Evolutionary conservation across 2,888 invertebrate species (phyloP), one percentile per base, ranked within the genome.

Genomic region (Lepidocyrtinus sp.): DNA sequence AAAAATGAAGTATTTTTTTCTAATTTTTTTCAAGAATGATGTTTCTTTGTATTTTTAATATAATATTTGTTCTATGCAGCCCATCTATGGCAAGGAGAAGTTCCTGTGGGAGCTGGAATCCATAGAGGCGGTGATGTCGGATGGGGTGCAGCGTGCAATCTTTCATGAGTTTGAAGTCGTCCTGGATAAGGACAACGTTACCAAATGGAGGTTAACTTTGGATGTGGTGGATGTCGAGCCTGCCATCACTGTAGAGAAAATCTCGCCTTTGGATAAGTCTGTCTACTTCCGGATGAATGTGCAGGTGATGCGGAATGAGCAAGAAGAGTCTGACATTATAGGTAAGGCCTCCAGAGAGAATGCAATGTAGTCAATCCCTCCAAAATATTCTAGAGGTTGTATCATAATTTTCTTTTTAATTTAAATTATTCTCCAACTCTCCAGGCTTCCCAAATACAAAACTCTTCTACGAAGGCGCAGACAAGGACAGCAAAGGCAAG

Each of bases 271-370:
- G 12, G 64, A 76, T 46, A 76, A 76, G 21, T 17, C 15, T 15
- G 21, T 76, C 22, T 76, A 27, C 25, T 76, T 63, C 46, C 45
- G 59, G 21, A 2, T 76, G 9, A 50, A 64, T 1, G 22, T 64
- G 2, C 26, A 69, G 15, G 76, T 59, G 9, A 76, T 76, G 76
- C 63, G 64, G 17, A 70, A 25, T 36, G 1, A 26, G 3, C 27
- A 21, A n/a, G 76, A 76, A 62, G 76, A 70, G 19, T 70, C 70
- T n/a, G 76, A 76, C 64, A 45, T 76, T 26, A 76, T 76, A 19
- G 64, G 76, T 76, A 63, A 70, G 70, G 45, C 12, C 12, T 45
- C 12, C 12, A 9, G 12, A 9, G 45, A 45, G 12, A 5, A 12
- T 5, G 45, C 12, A 9, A 45, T 12, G 12, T 9, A 45, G 45